A percentile compares a stretch with the other conserved stretches of the same genome.
phyloP scores from a whole-genome alignment of 2,888 invertebrate species.

The Mesorhabditis belari region DNA sequence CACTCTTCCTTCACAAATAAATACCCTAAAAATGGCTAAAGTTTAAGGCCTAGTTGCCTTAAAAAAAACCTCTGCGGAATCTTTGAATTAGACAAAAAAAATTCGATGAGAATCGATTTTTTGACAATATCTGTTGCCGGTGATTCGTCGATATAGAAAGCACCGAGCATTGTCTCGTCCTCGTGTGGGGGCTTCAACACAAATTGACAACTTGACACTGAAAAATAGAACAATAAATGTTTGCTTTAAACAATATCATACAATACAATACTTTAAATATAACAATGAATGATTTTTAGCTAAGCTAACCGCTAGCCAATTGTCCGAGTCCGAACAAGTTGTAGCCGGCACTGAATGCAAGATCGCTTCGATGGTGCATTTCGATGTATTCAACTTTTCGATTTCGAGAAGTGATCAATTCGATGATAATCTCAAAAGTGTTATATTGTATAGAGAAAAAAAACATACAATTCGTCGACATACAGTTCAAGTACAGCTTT shows the following conservation, averaged over 20 bases:
- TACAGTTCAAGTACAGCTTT: no score
- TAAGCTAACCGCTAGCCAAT: background rate
- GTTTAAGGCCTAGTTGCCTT: background rate
- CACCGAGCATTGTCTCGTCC: background rate
- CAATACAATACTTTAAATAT: background rate
- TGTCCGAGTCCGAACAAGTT: background rate
- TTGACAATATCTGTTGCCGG: background rate
- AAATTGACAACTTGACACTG: background rate
- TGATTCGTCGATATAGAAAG: background rate
- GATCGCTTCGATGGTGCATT: background rate
- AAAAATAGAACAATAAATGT: no score
- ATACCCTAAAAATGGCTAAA: background rate
- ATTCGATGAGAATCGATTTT: background rate
- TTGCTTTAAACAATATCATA: no score
- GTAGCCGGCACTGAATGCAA: background rate
- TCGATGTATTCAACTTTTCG: background rate
- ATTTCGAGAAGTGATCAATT: no score
- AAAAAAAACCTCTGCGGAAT: background rate
- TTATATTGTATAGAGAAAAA: no score
- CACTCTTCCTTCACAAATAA: background rate
- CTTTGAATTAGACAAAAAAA: background rate
- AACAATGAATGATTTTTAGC: background rate
- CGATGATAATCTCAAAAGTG: background rate
- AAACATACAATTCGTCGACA: background rate
- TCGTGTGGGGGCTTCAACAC: background rate